Evolutionary conservation across 2,888 invertebrate genomes (phyloP).

Genomic region (Cephus pygmeus): DNA sequence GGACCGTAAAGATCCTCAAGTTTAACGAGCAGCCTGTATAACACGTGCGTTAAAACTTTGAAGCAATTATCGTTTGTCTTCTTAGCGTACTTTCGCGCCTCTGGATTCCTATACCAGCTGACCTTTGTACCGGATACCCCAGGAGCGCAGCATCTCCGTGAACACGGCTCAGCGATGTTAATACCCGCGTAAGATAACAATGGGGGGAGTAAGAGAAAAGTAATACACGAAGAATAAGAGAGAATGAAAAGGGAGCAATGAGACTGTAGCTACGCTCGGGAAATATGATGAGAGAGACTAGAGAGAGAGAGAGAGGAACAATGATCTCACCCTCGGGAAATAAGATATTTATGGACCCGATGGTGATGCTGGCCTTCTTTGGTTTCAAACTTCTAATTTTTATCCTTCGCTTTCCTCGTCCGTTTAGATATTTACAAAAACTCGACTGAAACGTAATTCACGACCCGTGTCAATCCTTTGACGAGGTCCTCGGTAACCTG

Average conservation of each 20-base stretch:
- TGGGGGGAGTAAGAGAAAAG: background rate
- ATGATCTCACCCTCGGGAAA: slow-evolving; percentile 41
- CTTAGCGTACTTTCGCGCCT: slow-evolving; percentile 18
- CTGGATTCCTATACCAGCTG: background rate
- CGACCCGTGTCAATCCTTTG: background rate
- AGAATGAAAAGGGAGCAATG: background rate
- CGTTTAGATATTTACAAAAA: slow-evolving; percentile 28
- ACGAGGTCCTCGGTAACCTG: background rate
- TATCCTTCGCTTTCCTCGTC: slow-evolving; percentile 20
- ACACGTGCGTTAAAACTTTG: slow-evolving; percentile 34
- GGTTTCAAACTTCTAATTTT: slow-evolving; percentile 21
- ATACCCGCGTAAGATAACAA: background rate
- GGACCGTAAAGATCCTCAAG: background rate
- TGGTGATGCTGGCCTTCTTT: slow-evolving; percentile 4
- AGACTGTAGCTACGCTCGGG: background rate
- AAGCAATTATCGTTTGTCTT: slow-evolving; percentile 47
- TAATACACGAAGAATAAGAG: background rate
- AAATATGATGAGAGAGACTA: background rate
- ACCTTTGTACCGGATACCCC: background rate
- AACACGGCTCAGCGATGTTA: background rate
- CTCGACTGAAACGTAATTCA: background rate
- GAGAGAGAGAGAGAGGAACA: slow-evolving; percentile 20
- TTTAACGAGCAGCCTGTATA: slow-evolving; percentile 7
- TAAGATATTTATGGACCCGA: slow-evolving; percentile 42
- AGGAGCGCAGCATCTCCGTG: background rate